Percentiles rank a stretch among this genome's conserved stretches.
phyloP scores from a whole-genome alignment of 2,113 vertebrate genomes.

The Candoia aspera region DNA sequence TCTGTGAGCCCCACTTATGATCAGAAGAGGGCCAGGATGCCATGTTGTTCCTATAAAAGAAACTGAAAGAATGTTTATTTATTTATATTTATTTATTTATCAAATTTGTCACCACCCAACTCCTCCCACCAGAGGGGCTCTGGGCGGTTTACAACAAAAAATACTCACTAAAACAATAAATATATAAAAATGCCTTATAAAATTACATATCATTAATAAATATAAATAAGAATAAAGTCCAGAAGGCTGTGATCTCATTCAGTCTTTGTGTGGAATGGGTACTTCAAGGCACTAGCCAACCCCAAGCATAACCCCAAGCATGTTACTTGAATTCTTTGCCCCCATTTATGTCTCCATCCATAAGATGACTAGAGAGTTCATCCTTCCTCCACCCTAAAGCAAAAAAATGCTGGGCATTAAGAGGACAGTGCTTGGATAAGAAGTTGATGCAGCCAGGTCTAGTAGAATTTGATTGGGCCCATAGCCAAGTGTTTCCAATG shows the following conservation, averaged over 20 bases:
- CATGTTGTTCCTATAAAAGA: background rate
- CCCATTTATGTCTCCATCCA: background rate
- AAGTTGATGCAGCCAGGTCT: background rate
- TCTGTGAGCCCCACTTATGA: background rate
- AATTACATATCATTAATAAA: no score
- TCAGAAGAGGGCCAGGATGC: background rate
- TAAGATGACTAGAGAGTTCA: background rate
- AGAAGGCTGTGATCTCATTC: no score
- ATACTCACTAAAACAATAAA: no score
- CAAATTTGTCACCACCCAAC: no score
- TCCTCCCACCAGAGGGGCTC: no score
- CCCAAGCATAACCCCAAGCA: no score
- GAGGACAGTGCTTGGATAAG: background rate
- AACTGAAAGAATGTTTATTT: background rate
- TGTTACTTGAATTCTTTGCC: background rate
- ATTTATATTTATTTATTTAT: no score
- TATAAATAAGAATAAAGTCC: no score
- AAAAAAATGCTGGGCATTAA: background rate
- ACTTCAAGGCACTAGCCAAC: no score
- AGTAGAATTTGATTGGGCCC: background rate
- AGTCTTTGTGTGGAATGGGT: no score
- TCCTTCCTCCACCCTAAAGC: background rate
- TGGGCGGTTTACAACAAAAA: no score
- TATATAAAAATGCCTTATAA: no score
- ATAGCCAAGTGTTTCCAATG: background rate